Evolutionary conservation across 2,113 vertebrate genomes (phyloP).

Genomic region (Stegostoma tigrinum): DNA sequence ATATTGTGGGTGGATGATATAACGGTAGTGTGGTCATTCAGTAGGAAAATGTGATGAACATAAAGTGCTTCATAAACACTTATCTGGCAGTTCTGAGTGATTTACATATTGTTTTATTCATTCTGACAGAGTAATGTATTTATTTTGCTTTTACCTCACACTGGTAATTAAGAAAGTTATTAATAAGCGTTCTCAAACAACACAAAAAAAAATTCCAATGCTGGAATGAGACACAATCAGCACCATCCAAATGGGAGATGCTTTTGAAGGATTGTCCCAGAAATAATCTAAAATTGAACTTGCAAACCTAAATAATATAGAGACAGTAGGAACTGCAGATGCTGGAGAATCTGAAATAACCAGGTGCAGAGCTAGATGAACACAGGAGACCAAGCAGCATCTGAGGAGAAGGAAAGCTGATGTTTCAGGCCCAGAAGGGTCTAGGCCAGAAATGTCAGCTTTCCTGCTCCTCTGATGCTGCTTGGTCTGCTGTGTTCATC

Average conservation of each 20-base stretch:
- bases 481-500: too few species aligned
- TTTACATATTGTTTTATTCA: slow-evolving; percentile 27
- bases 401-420: too few species aligned
- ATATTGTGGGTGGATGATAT: not conserved
- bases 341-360: too few species aligned
- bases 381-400: too few species aligned
- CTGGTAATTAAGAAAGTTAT: not conserved
- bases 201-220: not conserved
- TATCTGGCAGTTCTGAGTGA: not conserved
- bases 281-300: slow-evolving; percentile 6
- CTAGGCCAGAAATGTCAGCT: too few species aligned
- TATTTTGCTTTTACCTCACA: slow-evolving; percentile 21
- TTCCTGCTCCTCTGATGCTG: too few species aligned
- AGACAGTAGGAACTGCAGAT: too few species aligned
- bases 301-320: not conserved
- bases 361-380: too few species aligned
- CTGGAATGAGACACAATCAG: not conserved
- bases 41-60: slow-evolving; percentile 17
- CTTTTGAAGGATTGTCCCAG: not conserved
- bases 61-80: slow-evolving; percentile 32
- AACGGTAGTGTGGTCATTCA: not conserved
- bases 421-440: too few species aligned
- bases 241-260: not conserved
- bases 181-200: not conserved
- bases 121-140: not conserved